phyloP scores from a whole-genome alignment of 2,113 vertebrate genomes.

The Pithys albifrons region DNA sequence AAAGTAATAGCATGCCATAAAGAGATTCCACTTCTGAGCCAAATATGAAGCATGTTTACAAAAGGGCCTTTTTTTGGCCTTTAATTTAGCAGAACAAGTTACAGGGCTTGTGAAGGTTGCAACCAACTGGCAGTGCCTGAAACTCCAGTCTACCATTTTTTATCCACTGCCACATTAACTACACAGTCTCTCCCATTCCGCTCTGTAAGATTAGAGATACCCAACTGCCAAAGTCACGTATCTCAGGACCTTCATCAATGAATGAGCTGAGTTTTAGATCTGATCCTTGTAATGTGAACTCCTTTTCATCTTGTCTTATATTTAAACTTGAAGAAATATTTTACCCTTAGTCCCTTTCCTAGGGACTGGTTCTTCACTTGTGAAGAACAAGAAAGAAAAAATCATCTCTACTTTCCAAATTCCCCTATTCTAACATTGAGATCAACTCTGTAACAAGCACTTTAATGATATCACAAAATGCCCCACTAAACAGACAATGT shows the following conservation, averaged over 20 bases:
- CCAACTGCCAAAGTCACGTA: not conserved
- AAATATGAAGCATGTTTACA: constrained; percentile 13
- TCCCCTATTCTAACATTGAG: not conserved
- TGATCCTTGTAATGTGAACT: not conserved
- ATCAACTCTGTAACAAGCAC: not conserved
- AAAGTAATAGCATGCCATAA: not conserved
- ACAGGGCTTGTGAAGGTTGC: not conserved
- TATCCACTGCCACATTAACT: not conserved
- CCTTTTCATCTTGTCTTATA: not conserved
- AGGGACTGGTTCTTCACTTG: not conserved
- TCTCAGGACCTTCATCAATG: not conserved
- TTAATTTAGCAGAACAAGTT: constrained; percentile 30
- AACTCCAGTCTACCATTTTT: not conserved
- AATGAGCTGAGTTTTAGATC: not conserved
- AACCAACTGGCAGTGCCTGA: constrained; percentile 13
- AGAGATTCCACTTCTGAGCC: not conserved
- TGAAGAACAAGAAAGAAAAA: not conserved
- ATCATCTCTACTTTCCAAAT: not conserved
- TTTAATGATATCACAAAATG: not conserved
- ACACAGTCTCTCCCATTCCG: not conserved
- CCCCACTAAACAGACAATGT: not conserved
- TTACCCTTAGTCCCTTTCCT: not conserved
- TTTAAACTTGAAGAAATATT: not conserved
- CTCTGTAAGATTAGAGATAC: not conserved
- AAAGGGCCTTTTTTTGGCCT: constrained; percentile 11